Evolutionary conservation across 2,113 vertebrate genomes (phyloP), one percentile per base, ranked within the genome.

Genomic region (Fregetta grallaria): DNA sequence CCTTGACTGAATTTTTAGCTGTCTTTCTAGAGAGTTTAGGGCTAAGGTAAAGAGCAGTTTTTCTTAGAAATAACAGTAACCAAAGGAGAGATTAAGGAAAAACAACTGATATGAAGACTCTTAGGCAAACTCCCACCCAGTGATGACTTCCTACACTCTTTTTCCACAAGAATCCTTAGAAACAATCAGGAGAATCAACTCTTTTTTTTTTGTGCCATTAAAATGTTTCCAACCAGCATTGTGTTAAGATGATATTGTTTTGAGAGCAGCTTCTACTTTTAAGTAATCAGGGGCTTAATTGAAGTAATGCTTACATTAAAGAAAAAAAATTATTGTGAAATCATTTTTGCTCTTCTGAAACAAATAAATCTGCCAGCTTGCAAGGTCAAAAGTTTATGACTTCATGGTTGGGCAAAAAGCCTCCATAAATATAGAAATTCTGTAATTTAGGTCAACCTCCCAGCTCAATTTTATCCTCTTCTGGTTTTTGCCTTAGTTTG

Each of bases 301-400:
- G 45, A 44, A 56, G 17, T 72, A 73, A 38, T 38, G 38, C 38
- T 79, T 19, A 63, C 25, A 12, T 63, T 45, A n/a, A 63, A 38
- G 38, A 38, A 34, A 66, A 23, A 49, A 52, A 45, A 10, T 8
- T n/a, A 36, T 11, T 1, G 4, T 26, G 10, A 77, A 71, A 42
- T 55, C 1, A 42, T 76, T 76, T 81, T 84, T 94, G 19, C 56
- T 89, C 23, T 89, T 95, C 47, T 89, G 70, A 90, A 96, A 75
- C 19, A 61, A 91, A 34, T 27, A 53, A 42, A 65, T 42, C 32
- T 76, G 27, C 49, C 44, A 76, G 65, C 86, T 90, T 87, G 22
- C 17, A 68, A 88, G 81, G 94, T 94, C 84, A 85, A 78, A 94
- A 94, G 84, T 87, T 95, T 85, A 85, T 83, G 50, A 79, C 45